A percentile compares a stretch with the other conserved stretches of the same genome.
phyloP scores from a whole-genome alignment of 2,797 vertebrate species.

The Paguma larvata region DNA sequence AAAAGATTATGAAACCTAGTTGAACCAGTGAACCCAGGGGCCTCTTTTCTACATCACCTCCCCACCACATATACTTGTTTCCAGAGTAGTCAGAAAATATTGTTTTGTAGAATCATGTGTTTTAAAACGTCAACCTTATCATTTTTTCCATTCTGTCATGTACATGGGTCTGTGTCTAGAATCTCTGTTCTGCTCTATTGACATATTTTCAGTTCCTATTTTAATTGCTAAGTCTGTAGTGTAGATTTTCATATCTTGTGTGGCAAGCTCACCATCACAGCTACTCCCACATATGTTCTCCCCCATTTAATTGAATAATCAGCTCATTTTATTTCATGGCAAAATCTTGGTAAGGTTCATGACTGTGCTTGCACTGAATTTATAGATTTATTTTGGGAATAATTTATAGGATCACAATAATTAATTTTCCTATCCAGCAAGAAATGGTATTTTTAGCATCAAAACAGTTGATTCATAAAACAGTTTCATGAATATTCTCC shows the following conservation, averaged over 20 bases:
- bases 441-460: constrained; percentile 35
- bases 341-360: background rate
- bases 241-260: background rate
- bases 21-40: background rate
- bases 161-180: background rate
- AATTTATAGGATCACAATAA: background rate
- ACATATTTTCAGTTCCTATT: background rate
- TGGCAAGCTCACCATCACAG: background rate
- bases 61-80: background rate
- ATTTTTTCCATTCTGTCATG: background rate
- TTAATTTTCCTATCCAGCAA: background rate
- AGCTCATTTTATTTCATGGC: background rate
- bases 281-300: background rate
- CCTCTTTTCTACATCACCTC: background rate
- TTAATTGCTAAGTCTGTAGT: background rate
- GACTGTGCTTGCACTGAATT: background rate
- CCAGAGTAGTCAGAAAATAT: background rate
- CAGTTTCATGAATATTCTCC: background rate
- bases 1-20: constrained; percentile 29
- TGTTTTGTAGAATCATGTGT: background rate
- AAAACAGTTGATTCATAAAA: background rate
- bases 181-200: background rate
- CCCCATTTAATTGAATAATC: background rate
- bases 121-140: background rate
- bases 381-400: background rate